Evolutionary conservation across 2,797 vertebrate species (phyloP).

Genomic region (Coracias cyanogaster): DNA sequence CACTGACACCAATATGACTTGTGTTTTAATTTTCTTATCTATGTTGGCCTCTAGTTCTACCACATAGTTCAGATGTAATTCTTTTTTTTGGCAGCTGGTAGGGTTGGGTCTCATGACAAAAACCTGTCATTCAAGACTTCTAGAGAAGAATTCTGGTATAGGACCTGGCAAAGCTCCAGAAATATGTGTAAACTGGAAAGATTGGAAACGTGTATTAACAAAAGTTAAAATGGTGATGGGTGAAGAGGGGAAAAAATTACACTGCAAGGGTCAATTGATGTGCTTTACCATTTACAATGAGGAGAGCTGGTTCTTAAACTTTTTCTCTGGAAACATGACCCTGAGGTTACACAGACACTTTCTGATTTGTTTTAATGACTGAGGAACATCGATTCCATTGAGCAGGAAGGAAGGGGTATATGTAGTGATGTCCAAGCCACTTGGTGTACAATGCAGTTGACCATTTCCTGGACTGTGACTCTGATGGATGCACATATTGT

Average conservation of each 20-base stretch:
- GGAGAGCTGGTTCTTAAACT: background rate
- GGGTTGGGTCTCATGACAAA: background rate
- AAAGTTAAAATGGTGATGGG: background rate
- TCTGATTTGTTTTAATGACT: background rate
- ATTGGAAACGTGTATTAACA: background rate
- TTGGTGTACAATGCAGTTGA: background rate
- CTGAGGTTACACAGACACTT: background rate
- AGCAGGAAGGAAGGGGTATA: background rate
- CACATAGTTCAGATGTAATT: background rate
- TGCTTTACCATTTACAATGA: background rate
- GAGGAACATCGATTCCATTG: background rate
- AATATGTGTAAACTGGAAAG: background rate
- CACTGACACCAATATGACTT: background rate
- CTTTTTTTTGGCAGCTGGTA: background rate
- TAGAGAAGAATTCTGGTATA: background rate
- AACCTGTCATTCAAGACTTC: background rate
- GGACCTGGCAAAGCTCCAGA: background rate
- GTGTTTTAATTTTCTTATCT: background rate
- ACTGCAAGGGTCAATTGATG: rapidly evolving
- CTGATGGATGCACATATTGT: background rate
- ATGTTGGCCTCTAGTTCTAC: background rate
- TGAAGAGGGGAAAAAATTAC: background rate
- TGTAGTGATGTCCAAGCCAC: background rate
- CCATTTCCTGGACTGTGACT: background rate
- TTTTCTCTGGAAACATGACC: background rate